Evolutionary conservation across 2,888 invertebrate species (phyloP).

Genomic region (Xestia rhomboidea): DNA sequence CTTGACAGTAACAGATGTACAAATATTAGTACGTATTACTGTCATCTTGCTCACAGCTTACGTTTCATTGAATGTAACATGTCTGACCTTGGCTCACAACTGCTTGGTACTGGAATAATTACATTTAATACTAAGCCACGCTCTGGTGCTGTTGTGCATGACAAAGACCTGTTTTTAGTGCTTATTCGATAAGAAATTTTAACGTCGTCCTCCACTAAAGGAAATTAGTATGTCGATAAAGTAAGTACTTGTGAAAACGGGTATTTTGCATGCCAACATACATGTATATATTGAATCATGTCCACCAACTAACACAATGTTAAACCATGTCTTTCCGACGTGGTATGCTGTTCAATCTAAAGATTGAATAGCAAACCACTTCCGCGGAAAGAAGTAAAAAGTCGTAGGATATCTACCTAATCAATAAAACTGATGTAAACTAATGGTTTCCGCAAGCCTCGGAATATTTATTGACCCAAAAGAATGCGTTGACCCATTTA

Average conservation of each 20-base stretch:
- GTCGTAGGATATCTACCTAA: neutral
- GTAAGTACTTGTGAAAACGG: constrained; percentile 15
- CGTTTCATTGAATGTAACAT: constrained; percentile 61
- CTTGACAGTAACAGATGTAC: constrained; percentile 61
- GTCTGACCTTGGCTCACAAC: constrained; percentile 57
- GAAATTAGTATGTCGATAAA: constrained; percentile 45
- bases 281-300: too few relatives aligned
- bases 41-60: constrained; percentile 53
- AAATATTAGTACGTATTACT: constrained; percentile 64
- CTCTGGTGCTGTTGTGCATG: constrained; percentile 35
- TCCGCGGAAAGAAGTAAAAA: constrained; percentile 7
- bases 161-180: constrained; percentile 49
- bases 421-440: constrained; percentile 13
- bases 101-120: constrained; percentile 51
- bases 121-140: constrained; percentile 52
- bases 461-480: constrained; percentile 51
- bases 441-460: constrained; percentile 29
- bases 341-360: too few relatives aligned
- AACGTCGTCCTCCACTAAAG: constrained; percentile 30
- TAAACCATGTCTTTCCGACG: too few relatives aligned
- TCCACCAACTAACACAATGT: too few relatives aligned
- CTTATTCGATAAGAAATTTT: constrained; percentile 50
- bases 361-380: neutral
- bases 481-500: constrained; percentile 57
- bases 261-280: too few relatives aligned